Conservation (phyloP, 2,888 invertebrate genomes). For the Eucriotettix oculatus region DNA sequence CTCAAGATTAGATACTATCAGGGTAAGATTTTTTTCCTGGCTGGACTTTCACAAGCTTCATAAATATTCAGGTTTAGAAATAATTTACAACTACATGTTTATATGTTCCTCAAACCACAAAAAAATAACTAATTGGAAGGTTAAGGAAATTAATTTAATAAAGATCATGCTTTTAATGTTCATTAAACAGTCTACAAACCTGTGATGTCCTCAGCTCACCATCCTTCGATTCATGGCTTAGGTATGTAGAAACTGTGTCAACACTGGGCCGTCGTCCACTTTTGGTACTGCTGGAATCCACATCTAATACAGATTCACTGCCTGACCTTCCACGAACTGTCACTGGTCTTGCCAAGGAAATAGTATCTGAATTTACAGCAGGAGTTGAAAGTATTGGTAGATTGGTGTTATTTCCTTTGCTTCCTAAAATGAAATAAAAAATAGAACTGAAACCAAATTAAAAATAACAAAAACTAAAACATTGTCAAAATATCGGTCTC, state of each 20-base stretch:
- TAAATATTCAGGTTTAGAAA: too few species aligned
- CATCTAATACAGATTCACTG: constrained; percentile 32
- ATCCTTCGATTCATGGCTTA: constrained; percentile 50
- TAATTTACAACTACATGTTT: too few species aligned
- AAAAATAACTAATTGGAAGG: too few species aligned
- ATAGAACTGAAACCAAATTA: not conserved
- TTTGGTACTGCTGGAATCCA: constrained; percentile 55
- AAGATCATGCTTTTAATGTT: too few species aligned
- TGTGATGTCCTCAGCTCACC: constrained; percentile 34
- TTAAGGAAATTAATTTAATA: too few species aligned
- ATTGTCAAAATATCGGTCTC: too few species aligned
- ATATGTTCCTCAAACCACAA: too few species aligned
- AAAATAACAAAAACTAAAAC: not conserved
- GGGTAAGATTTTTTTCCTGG: too few species aligned
- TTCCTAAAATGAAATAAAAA: not conserved
- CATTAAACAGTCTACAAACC: constrained; percentile 10
- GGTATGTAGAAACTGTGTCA: constrained; percentile 76
- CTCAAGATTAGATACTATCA: too few species aligned
- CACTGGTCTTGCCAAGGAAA: not conserved
- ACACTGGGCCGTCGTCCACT: constrained; percentile 66
- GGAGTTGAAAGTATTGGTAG: not conserved
- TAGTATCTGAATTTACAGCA: not conserved
- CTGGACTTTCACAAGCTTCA: too few species aligned
- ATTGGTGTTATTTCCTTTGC: constrained; percentile 2
- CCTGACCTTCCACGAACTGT: not conserved